Conservation (phyloP, 1,140 invertebrate genomes). For the Drosophila varians region DNA sequence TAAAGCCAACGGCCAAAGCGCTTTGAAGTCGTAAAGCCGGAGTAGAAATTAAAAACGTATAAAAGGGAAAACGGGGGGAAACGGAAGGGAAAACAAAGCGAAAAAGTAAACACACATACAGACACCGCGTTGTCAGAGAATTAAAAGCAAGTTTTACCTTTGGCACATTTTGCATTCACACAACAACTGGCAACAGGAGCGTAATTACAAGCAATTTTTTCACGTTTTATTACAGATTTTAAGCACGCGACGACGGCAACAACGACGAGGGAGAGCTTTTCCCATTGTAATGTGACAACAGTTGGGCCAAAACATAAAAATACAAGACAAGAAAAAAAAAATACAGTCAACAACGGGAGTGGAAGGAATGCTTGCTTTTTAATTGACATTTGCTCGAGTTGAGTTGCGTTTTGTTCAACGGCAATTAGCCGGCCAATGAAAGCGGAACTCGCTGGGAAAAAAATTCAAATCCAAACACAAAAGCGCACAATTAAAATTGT, state of each 20-base stretch:
- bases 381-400: constrained; percentile 77
- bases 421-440: constrained; percentile 58
- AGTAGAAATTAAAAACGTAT: constrained; percentile 68
- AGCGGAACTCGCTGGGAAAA: constrained; percentile 13
- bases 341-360: constrained; percentile 30
- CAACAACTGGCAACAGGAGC: constrained; percentile 43
- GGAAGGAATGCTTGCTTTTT: constrained; percentile 69
- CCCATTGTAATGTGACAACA: constrained; percentile 76
- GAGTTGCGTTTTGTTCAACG: constrained; percentile 61
- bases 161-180: constrained; percentile 58
- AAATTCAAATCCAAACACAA: constrained; percentile 11
- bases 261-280: constrained; percentile 58
- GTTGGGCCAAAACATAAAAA: constrained; percentile 43
- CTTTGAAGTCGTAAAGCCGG: constrained; percentile 75
- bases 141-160: constrained; percentile 74
- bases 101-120: constrained; percentile 3
- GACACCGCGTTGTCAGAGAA: constrained; percentile 43
- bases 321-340: constrained; percentile 22
- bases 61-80: neutral
- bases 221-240: constrained; percentile 81
- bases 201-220: constrained; percentile 82
- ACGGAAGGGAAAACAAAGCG: neutral
- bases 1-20: constrained; percentile 68
- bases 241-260: constrained; percentile 49
- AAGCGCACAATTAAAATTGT: constrained; percentile 44